Percentiles rank a stretch among this genome's conserved stretches.
Evolutionary conservation across 1,140 invertebrate species (phyloP).

Genomic region (Proales similis): DNA sequence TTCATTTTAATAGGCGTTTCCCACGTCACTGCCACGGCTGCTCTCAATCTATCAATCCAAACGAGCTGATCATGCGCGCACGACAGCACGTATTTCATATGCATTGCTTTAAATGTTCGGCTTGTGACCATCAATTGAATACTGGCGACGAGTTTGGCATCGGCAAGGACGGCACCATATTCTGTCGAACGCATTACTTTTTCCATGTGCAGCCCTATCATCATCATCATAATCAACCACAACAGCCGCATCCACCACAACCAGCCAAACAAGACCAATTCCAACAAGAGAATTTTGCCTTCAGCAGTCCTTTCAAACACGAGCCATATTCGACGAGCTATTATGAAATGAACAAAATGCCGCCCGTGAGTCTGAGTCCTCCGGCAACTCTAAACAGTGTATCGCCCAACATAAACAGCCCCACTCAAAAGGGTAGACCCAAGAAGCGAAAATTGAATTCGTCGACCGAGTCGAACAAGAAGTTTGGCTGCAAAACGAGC

Average conservation of each 20-base stretch:
- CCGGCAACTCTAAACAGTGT: conserved; percentile 34
- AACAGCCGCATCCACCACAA: conserved; percentile 8
- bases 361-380: conserved; percentile 56
- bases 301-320: conserved; percentile 40
- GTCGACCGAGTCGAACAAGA: conserved; percentile 42
- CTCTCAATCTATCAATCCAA: conserved; percentile 69
- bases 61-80: conserved; percentile 62
- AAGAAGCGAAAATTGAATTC: conserved; percentile 69
- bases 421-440: conserved; percentile 70
- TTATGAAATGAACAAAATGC: conserved; percentile 55
- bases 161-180: conserved; percentile 53
- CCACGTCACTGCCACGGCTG: conserved; percentile 64
- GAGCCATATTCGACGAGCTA: conserved; percentile 49
- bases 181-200: conserved; percentile 50
- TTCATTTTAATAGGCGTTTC: conserved; percentile 20
- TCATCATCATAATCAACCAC: conserved; percentile 41
- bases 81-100: conserved; percentile 54
- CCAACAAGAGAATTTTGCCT: conserved; percentile 42
- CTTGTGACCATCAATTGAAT: conserved; percentile 63
- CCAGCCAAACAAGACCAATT: conserved; percentile 39
- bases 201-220: not conserved
- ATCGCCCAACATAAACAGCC: conserved; percentile 61
- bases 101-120: conserved; percentile 47
- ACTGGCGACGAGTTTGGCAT: conserved; percentile 79
- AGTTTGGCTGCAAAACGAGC: conserved; percentile 18